These are phyloP conservation scores for Sebastes nivosus DNA, from an alignment of 2,797 vertebrate species.

Conservation along the genomic window DNA sequence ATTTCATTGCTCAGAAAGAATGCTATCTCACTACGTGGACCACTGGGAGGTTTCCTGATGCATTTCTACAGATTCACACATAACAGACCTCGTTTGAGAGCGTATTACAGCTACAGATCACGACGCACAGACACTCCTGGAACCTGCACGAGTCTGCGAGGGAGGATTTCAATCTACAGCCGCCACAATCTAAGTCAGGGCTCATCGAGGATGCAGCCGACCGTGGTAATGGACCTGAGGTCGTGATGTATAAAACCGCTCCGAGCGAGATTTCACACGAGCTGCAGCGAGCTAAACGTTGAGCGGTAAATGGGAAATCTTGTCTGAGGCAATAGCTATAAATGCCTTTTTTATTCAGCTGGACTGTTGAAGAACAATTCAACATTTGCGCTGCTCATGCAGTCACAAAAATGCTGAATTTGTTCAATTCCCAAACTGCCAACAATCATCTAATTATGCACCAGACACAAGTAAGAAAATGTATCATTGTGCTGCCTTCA, in stretches of 20 bases:
- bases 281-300: background rate
- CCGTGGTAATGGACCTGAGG: slow-evolving; percentile 11
- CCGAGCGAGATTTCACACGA: background rate
- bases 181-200: slow-evolving; percentile 4
- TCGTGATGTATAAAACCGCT: slow-evolving; percentile 5
- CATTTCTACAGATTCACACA: background rate
- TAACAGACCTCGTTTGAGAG: background rate
- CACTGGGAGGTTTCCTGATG: background rate
- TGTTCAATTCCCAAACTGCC: slow-evolving; percentile 1
- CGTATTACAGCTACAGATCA: background rate
- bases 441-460: background rate
- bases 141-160: background rate
- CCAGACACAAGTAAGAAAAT: background rate
- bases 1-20: background rate
- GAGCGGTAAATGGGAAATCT: slow-evolving; percentile 7
- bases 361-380: background rate
- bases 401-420: background rate
- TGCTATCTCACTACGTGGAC: background rate
- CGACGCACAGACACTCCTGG: background rate
- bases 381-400: background rate
- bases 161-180: slow-evolving; percentile 38
- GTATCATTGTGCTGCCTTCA: background rate
- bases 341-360: background rate
- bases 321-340: background rate
- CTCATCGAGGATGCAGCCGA: slow-evolving; percentile 41